A percentile compares a stretch with the other conserved stretches of the same genome.
phyloP scores from a whole-genome alignment of 2,888 invertebrate species.

The Odontocolon sp. region DNA sequence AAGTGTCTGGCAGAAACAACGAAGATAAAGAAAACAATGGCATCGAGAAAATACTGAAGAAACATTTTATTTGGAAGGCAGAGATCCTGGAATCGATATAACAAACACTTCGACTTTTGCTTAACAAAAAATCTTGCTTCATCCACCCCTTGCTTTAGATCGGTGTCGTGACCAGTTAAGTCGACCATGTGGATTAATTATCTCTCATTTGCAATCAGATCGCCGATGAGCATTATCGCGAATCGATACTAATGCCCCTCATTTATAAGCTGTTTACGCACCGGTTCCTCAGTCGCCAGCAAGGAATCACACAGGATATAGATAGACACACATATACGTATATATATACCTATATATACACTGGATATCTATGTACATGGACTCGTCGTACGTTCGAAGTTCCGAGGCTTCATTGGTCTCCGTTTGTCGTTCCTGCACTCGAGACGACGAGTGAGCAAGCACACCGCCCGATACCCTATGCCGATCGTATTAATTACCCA shows the following conservation, averaged over 20 bases:
- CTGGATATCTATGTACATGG: not conserved
- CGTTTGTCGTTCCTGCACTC: conserved; percentile 23
- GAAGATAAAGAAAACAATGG: not conserved
- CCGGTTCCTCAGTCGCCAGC: conserved; percentile 13
- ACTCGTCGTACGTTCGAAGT: conserved; percentile 2
- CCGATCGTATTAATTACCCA: conserved; percentile 68
- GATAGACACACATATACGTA: conserved; percentile 5
- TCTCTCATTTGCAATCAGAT: conserved; percentile 62
- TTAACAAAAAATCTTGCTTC: not conserved
- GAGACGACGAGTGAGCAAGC: conserved; percentile 14
- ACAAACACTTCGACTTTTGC: conserved; percentile 4
- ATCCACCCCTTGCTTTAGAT: too few relatives aligned
- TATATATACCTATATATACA: not conserved
- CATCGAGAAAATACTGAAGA: not conserved
- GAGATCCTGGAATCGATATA: not conserved
- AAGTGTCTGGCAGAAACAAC: not conserved
- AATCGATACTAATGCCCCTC: conserved; percentile 61
- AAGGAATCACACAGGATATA: conserved; percentile 33
- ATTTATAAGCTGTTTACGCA: conserved; percentile 54
- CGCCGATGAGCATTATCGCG: conserved; percentile 54
- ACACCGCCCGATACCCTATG: conserved; percentile 32
- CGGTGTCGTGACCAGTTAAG: not conserved
- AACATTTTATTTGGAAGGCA: too few relatives aligned
- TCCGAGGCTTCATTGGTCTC: conserved; percentile 9
- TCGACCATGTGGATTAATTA: conserved; percentile 53